These are phyloP conservation scores for Clitarchus hookeri DNA, from an alignment of 2,888 invertebrate species.

Conservation along the genomic window DNA sequence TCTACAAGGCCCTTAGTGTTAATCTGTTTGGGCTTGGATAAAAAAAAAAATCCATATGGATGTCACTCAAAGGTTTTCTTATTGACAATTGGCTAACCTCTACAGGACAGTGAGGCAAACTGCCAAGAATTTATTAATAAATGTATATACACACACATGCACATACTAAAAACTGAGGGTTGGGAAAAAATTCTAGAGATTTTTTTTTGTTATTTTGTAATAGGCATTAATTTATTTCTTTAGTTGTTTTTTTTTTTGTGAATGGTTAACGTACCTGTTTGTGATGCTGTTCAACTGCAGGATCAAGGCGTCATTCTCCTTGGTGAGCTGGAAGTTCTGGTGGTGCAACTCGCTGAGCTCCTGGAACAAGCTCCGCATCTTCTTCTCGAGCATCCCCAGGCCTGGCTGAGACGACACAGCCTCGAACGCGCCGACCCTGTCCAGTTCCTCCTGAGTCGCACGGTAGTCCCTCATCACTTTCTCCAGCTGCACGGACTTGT, in stretches of 20 bases:
- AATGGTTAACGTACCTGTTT: slow-evolving; percentile 18
- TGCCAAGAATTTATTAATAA: no score
- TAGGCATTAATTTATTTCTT: background rate
- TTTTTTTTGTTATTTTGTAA: background rate
- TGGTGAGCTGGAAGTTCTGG: slow-evolving; percentile 27
- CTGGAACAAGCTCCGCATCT: slow-evolving; percentile 21
- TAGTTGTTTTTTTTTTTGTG: background rate
- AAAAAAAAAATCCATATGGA: no score
- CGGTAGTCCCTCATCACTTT: slow-evolving; percentile 18
- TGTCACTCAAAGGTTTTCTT: no score
- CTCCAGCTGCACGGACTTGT: slow-evolving; percentile 21
- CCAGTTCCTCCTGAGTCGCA: slow-evolving; percentile 25
- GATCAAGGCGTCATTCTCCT: slow-evolving; percentile 28
- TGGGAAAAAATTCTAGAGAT: background rate
- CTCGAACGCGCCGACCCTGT: slow-evolving; percentile 12
- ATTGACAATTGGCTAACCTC: no score
- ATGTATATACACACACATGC: no score
- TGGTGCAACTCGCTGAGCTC: slow-evolving; percentile 27
- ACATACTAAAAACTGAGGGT: no score
- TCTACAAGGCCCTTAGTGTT: no score
- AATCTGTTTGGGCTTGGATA: no score
- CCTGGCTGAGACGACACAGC: slow-evolving; percentile 4
- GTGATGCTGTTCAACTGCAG: slow-evolving; percentile 26
- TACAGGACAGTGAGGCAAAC: no score
- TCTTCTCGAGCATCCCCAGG: slow-evolving; percentile 21